Base-by-base conservation (phyloP, 2,113 vertebrate species). In the Panthera uncia region DNA sequence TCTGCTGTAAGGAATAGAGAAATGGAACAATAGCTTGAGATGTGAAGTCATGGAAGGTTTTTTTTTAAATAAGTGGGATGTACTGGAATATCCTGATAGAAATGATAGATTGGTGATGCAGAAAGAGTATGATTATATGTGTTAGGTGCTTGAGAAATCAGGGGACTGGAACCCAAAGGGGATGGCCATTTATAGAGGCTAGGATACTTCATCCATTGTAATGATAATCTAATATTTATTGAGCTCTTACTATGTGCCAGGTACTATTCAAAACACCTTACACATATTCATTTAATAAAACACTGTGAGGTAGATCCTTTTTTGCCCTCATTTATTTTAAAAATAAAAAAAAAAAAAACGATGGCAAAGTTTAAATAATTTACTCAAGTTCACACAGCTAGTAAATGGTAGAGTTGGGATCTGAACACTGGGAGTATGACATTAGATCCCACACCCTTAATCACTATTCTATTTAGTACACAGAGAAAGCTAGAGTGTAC, bases 201-300 rank as follows among this genome's bases (percentile, higher is more conserved):
- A 69, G 38, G 25, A 50, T 27, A 93, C 52, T 93, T 83, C 27
- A 69, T n/a, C 14, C 52, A 81, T 50, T 88, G 1, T 71, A 79
- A 81, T 81, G 38, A 95, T 90, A 80, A 87, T 79, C 29, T 65
- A 88, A 61, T n/a, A 93, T 50, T 48, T 93, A 93, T 23, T 86
- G 74, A 86, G n/a, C 16, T 84, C 57, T 86, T 74, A 87, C 36
- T 63, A 92, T 82, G 29, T 76, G 76, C 38, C n/a, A 69, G 78
- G n/a, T 88, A 83, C 90, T 92, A 88, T 74, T 78, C 50, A 89
- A 92, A 95, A 94, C 48, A 81, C 57, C 23, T 82, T n/a, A 71
- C 14, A 69, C 18, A 18, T 71, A 69, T 52, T 93, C 23, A 55
- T 55, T 78, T 82, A 82, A 76, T 87, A 33, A 38, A 41, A 76